A percentile compares a stretch with the other conserved stretches of the same genome.
Evolutionary conservation across 2,113 vertebrate genomes (phyloP).

Genomic region (Cheirogaleus medius): DNA sequence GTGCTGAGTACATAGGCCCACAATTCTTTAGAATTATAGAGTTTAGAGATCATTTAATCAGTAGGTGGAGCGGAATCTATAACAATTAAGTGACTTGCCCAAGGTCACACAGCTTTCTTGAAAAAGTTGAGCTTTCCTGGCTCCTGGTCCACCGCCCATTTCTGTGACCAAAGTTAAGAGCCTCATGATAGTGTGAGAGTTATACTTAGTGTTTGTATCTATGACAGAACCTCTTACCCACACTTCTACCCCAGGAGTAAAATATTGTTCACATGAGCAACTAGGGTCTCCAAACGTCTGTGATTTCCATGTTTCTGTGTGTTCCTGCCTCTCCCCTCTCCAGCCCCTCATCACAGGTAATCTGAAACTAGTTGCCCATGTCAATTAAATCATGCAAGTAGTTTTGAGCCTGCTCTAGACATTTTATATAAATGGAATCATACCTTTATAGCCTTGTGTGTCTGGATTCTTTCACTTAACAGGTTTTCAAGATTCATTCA

Average conservation of each 20-base stretch:
- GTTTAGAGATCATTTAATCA: neutral
- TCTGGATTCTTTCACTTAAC: slow-evolving; percentile 9
- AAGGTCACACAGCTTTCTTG: slow-evolving; percentile 16
- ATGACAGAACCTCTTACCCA: neutral
- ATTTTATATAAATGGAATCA: neutral
- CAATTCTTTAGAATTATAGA: neutral
- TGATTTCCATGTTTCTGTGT: neutral
- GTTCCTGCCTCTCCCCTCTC: neutral
- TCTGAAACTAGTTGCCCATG: neutral
- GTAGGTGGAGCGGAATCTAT: neutral
- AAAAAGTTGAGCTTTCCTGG: neutral
- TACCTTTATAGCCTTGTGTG: neutral
- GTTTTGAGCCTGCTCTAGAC: neutral
- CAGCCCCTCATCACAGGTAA: neutral
- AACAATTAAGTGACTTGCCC: slow-evolving; percentile 16
- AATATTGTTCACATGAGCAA: neutral
- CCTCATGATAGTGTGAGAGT: neutral
- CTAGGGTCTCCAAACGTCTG: neutral
- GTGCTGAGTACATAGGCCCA: neutral
- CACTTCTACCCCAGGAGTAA: neutral
- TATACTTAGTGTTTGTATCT: neutral
- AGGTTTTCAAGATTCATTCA: neutral
- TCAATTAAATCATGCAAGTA: neutral
- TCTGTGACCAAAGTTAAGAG: neutral
- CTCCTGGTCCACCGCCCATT: neutral